Base-by-base conservation (phyloP, 2,797 vertebrate genomes). In the Chelon labrosus region DNA sequence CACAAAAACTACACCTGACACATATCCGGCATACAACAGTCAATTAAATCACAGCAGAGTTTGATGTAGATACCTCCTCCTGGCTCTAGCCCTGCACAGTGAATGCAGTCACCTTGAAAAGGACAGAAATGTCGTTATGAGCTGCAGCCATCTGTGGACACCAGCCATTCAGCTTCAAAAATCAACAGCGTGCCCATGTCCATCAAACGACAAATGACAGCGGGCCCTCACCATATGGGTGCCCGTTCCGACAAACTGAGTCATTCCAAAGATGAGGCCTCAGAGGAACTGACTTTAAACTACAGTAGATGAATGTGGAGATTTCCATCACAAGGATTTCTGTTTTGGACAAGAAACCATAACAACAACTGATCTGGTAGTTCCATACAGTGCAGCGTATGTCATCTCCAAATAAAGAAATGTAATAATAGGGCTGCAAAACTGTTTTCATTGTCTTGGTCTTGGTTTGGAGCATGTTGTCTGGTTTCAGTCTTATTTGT, bases 81-180 rank as follows among this genome's bases (percentile, higher is more conserved):
- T 19, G 50, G 47, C 81, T 59, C 44, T 65, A 66, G 65, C 58
- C 57, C 31, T 76, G 70, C 58, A 20, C 76, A 61, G 76, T n/a
- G 1, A 65, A 60, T 60, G 73, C 76, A 78, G 80, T 92, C 81
- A 94, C 91, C 91, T 94, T 94, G 89, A 73, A 80, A 89, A 91
- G 88, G 88, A 53, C 83, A 84, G 57, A 25, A 51, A 41, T 22
- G 51, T 76, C 58, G 44, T 92, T 91, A 88, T 63, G 85, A 88
- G 82, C 86, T 73, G 73, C 64, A 62, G 80, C 91, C 92, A 92
- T 93, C 92, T 92, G 92, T 88, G 84, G 85, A 89, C 86, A 84
- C 71, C 76, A 64, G 73, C 85, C 72, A 81, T 79, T 88, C 83
- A 81, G 73, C 83, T 74, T 85, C 49, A 67, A 75, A 41, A 91